These are phyloP conservation scores for Steromphala cineraria DNA, from an alignment of 2,888 invertebrate genomes.

Conservation along the genomic window DNA sequence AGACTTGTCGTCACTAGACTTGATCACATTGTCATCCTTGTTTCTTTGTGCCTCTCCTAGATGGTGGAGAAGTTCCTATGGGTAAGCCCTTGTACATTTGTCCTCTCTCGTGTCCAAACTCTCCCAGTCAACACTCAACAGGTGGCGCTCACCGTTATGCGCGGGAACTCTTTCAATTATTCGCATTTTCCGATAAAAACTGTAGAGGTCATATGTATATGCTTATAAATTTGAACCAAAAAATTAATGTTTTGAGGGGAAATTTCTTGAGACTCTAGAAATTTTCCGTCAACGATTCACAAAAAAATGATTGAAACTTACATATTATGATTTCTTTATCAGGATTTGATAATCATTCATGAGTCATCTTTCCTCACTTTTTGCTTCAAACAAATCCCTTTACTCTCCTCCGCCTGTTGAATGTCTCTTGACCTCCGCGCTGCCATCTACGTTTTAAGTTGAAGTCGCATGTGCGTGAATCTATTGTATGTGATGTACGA, in stretches of 20 bases:
- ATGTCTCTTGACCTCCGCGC: not conserved
- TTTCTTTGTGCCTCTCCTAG: constrained; percentile 59
- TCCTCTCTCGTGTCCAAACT: not conserved
- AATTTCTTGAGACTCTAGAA: too few relatives aligned
- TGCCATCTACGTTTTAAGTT: not conserved
- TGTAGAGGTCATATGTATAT: too few relatives aligned
- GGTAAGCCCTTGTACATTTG: constrained; percentile 67
- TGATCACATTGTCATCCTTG: constrained; percentile 31
- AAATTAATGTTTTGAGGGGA: too few relatives aligned
- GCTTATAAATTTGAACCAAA: too few relatives aligned
- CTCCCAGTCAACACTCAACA: constrained; percentile 10
- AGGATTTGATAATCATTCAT: not conserved
- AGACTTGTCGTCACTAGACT: not conserved
- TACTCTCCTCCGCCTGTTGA: not conserved
- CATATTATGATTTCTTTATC: too few relatives aligned
- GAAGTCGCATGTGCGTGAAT: too few relatives aligned
- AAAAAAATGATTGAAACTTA: too few relatives aligned
- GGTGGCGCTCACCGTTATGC: not conserved
- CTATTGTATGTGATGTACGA: too few relatives aligned
- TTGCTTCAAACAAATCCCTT: not conserved
- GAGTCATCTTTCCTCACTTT: not conserved
- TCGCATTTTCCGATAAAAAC: not conserved
- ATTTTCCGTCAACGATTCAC: too few relatives aligned
- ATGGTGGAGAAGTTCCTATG: constrained; percentile 77
- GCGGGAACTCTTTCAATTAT: not conserved